Base-by-base conservation (phyloP, 2,113 vertebrate species). In the Podarcis raffonei region DNA sequence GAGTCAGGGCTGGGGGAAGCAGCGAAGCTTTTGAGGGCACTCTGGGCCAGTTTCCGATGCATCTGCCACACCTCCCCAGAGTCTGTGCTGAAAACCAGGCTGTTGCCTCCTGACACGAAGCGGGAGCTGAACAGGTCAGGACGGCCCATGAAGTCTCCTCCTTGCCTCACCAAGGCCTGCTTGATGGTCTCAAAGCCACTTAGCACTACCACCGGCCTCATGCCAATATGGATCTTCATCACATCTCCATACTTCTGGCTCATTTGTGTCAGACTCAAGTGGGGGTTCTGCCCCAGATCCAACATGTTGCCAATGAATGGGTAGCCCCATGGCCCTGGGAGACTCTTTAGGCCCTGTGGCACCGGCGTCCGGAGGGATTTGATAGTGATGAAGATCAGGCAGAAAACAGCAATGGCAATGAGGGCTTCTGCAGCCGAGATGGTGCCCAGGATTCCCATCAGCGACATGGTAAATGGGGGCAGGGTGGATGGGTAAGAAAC, bases 141-240 rank as follows among this genome's bases (percentile, higher is more conserved):
- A 0, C 98, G 97, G 27, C 98, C 97, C 0, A 97, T 81, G 77
- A 99, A 99, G 3, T 98, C 98, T 0, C 98, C 97, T 0, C 97
- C 98, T 89, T 98, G 97, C 77, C 95, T 97, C 88, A 98, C 90
- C 42, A 98, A 97, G 23, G 98, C 98, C 93, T 98, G 98, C 11
- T 94, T 95, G 30, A 98, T 90, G 3, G 96, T 97, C 25, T 98
- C 97, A 12, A 57, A 91, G 32, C 98, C 96, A 0, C 97, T 97
- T 79, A 99, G 92, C 75, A 99, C 98, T 4, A 98, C 92, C 30
- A 99, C 98, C 0, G 98, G 98, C 0, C 97, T 97, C 91, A 95
- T 95, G 81, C 98, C 98, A 0, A 99, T 97, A 87, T 96, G 97
- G 87, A 99, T 96, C 95, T 98, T 97, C 90, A 97, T 95, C 53